These are phyloP conservation scores for Python bivittatus DNA, from an alignment of 2,113 vertebrate genomes.

Conservation along the genomic window DNA sequence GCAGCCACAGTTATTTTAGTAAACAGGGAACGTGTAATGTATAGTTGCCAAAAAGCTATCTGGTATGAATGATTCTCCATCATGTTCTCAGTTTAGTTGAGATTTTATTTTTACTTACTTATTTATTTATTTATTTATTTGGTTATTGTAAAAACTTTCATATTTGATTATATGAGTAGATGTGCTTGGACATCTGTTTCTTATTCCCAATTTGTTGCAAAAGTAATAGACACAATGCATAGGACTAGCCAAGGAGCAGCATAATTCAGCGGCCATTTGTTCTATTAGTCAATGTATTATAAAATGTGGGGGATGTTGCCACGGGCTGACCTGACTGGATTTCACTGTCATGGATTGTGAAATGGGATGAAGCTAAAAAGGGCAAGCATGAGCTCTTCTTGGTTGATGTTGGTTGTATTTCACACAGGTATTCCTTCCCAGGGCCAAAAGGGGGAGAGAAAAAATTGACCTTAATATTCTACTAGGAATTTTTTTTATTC, in stretches of 20 bases:
- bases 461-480: not conserved
- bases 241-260: not conserved
- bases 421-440: not conserved
- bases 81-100: constrained; percentile 47
- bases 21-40: constrained; percentile 21
- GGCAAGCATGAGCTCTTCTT: not conserved
- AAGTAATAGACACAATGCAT: not conserved
- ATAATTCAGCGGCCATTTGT: not conserved
- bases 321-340: not conserved
- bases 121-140: not conserved
- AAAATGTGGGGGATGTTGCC: not conserved
- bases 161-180: not conserved
- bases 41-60: constrained; percentile 25
- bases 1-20: not conserved
- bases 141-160: constrained; percentile 4
- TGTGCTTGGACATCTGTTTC: not conserved
- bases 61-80: constrained; percentile 22
- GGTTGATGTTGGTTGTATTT: not conserved
- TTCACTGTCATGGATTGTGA: not conserved
- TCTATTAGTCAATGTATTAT: not conserved
- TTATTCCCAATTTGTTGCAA: not conserved
- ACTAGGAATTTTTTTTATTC: not conserved
- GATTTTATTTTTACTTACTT: not conserved
- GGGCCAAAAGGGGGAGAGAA: not conserved
- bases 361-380: not conserved